phyloP scores from a whole-genome alignment of 2,797 vertebrate species.

The Argya squamiceps region DNA sequence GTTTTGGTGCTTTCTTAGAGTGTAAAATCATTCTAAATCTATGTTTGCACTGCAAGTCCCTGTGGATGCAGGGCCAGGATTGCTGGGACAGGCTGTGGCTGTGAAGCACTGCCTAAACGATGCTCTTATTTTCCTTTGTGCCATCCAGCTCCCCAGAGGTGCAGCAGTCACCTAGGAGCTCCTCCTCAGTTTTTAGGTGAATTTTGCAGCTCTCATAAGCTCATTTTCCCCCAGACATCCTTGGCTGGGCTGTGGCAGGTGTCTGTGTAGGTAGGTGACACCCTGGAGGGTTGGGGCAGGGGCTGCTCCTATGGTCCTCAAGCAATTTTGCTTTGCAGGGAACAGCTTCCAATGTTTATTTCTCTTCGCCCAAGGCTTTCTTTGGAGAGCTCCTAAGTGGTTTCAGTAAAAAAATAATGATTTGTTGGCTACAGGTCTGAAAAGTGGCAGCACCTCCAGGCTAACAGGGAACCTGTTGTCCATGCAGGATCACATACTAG shows the following conservation, averaged over 20 bases:
- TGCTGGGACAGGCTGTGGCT: background rate
- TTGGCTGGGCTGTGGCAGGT: background rate
- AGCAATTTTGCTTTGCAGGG: background rate
- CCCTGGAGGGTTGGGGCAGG: background rate
- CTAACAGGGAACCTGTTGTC: background rate
- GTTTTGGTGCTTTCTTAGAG: background rate
- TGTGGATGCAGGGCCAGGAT: background rate
- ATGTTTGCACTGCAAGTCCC: background rate
- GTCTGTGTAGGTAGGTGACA: background rate
- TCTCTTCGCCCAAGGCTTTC: background rate
- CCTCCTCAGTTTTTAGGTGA: background rate
- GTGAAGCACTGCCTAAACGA: background rate
- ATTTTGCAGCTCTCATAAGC: background rate
- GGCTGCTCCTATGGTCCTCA: background rate
- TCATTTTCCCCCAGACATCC: background rate
- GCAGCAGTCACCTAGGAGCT: background rate
- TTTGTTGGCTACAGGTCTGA: background rate
- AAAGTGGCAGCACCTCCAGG: background rate
- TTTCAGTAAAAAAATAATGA: background rate
- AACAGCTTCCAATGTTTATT: background rate
- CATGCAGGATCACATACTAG: rapidly evolving
- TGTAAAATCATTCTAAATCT: background rate
- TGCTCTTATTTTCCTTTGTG: background rate
- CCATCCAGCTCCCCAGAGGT: background rate
- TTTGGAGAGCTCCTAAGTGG: background rate